Percentiles rank a stretch among this genome's conserved stretches.
These are phyloP conservation scores for Eumacrocentrus americanus DNA, from an alignment of 2,888 invertebrate genomes.

Conservation along the genomic window DNA sequence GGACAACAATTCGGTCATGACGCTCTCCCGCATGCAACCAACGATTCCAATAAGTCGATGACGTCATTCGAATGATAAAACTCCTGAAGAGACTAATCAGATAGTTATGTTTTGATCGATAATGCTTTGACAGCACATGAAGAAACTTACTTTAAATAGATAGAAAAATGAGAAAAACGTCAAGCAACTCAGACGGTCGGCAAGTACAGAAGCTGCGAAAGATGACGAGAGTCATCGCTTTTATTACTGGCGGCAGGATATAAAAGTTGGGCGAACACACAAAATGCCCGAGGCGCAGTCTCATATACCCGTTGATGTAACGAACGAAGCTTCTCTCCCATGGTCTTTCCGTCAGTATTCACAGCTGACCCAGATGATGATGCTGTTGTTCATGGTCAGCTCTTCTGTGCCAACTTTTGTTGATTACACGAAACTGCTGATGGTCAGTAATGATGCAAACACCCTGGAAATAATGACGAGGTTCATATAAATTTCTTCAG, in stretches of 20 bases:
- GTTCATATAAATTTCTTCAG: conserved; percentile 31
- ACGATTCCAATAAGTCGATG: conserved; percentile 6
- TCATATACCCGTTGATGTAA: not conserved
- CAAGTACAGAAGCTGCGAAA: conserved; percentile 39
- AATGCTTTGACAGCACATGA: no score
- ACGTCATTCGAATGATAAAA: conserved; percentile 15
- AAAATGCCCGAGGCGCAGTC: not conserved
- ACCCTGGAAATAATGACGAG: conserved; percentile 32
- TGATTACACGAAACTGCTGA: conserved; percentile 25
- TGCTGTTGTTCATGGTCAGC: not conserved
- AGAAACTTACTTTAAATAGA: not conserved
- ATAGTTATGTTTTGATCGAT: no score
- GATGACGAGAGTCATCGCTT: conserved; percentile 27
- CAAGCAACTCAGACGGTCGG: conserved; percentile 37
- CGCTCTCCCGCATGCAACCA: conserved; percentile 20
- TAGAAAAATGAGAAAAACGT: conserved; percentile 23
- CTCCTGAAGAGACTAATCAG: not conserved
- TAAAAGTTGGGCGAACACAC: not conserved
- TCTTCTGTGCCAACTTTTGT: not conserved
- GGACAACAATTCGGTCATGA: conserved; percentile 36
- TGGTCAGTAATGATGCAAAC: conserved; percentile 20
- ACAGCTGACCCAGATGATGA: conserved; percentile 25
- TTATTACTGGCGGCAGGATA: conserved; percentile 25
- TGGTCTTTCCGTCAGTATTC: conserved; percentile 14
- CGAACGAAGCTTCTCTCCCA: not conserved